phyloP scores from a whole-genome alignment of 2,888 invertebrate species.

The Andrena flavipes region DNA sequence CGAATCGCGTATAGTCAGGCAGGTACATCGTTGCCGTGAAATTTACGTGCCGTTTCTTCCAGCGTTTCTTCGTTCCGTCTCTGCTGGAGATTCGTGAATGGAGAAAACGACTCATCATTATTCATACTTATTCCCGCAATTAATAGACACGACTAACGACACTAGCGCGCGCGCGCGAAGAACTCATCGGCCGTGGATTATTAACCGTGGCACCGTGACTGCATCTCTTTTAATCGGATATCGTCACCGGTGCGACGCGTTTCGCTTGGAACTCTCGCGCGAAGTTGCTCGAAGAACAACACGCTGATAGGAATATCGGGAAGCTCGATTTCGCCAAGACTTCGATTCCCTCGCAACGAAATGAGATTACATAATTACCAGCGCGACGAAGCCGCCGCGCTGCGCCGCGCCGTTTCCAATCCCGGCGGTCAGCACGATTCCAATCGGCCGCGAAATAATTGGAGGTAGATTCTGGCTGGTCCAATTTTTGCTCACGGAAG shows the following conservation, averaged over 20 bases:
- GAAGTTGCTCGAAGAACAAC: background rate
- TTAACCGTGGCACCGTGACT: background rate
- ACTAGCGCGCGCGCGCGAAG: background rate
- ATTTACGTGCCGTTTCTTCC: background rate
- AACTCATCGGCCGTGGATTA: conserved; percentile 7
- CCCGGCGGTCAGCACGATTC: conserved; percentile 18
- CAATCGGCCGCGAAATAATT: conserved; percentile 68
- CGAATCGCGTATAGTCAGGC: background rate
- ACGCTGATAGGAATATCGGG: background rate
- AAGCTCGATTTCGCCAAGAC: conserved; percentile 9
- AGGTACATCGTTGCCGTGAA: background rate
- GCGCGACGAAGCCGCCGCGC: conserved; percentile 8
- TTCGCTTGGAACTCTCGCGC: background rate
- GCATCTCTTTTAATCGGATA: background rate
- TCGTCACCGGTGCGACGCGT: background rate
- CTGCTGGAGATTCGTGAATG: conserved; percentile 3
- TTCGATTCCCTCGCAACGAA: conserved; percentile 28
- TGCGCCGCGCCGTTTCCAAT: conserved; percentile 4
- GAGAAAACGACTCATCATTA: conserved; percentile 20
- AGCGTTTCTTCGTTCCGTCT: background rate
- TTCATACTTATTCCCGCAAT: conserved; percentile 19
- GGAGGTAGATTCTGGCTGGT: conserved; percentile 67
- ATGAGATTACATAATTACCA: conserved; percentile 37
- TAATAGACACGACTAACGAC: background rate
- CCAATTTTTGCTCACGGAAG: conserved; percentile 68